phyloP scores from a whole-genome alignment of 2,888 invertebrate genomes.

The Cerastis rubricosa region DNA sequence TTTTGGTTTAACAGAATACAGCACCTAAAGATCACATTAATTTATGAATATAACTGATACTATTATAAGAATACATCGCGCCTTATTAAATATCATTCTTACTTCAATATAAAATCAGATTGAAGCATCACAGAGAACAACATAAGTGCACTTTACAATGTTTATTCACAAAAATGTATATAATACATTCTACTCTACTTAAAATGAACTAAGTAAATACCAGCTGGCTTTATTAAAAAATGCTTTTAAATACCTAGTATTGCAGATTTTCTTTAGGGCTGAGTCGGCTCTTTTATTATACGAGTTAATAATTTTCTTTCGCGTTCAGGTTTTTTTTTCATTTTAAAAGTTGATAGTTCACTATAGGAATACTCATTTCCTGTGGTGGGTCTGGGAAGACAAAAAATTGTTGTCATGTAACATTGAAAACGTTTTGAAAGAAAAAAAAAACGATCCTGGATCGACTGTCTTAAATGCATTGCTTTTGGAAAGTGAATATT shows the following conservation, averaged over 20 bases:
- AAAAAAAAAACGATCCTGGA: neutral
- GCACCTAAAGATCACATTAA: neutral
- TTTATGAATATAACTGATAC: neutral
- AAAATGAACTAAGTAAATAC: conserved; percentile 11
- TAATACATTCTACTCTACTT: conserved; percentile 35
- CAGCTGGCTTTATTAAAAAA: conserved; percentile 30
- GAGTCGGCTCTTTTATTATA: conserved; percentile 3
- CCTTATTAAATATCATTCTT: too few relatives aligned
- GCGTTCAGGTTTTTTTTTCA: neutral
- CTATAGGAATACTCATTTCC: neutral
- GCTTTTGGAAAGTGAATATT: neutral
- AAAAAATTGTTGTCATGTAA: neutral
- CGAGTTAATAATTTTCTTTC: neutral
- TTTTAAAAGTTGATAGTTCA: neutral
- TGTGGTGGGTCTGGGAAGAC: neutral
- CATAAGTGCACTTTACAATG: neutral
- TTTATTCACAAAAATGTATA: conserved; percentile 7
- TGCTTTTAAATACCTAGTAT: conserved; percentile 19
- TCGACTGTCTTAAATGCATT: neutral
- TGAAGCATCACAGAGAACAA: neutral
- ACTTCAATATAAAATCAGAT: neutral
- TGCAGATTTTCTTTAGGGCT: conserved; percentile 1
- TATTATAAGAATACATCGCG: too few relatives aligned
- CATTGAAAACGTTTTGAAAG: neutral
- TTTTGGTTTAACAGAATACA: neutral